These are phyloP conservation scores for Anabas testudineus DNA, from an alignment of 2,797 vertebrate species.

Conservation along the genomic window DNA sequence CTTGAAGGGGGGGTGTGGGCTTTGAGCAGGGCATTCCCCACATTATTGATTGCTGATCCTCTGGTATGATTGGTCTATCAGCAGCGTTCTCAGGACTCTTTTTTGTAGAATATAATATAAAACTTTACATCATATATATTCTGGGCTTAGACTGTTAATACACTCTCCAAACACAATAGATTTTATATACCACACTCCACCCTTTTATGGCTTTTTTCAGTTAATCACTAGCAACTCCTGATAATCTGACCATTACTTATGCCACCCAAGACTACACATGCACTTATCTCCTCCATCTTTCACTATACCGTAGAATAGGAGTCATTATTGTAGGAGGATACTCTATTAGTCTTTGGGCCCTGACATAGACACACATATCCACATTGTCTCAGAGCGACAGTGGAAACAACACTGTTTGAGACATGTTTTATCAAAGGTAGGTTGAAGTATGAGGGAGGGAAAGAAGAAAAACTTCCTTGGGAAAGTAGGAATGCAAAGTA, in stretches of 20 bases:
- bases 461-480: constrained; percentile 77
- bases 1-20: constrained; percentile 14
- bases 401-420: constrained; percentile 64
- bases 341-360: constrained; percentile 23
- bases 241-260: constrained; percentile 25
- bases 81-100: constrained; percentile 61
- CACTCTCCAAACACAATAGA: constrained; percentile 9
- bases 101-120: constrained; percentile 25
- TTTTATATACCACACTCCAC: constrained; percentile 15
- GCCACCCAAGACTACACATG: constrained; percentile 15
- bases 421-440: constrained; percentile 76
- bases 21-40: constrained; percentile 75
- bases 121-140: neutral
- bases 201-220: constrained; percentile 26
- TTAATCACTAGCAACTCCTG: constrained; percentile 13
- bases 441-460: constrained; percentile 69
- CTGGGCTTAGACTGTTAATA: constrained; percentile 6
- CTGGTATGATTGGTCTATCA: constrained; percentile 83
- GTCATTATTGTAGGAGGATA: constrained; percentile 36
- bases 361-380: constrained; percentile 21
- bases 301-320: constrained; percentile 20
- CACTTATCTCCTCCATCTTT: constrained; percentile 13
- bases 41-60: constrained; percentile 86
- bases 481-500: constrained; percentile 84
- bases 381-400: constrained; percentile 54